phyloP scores from a whole-genome alignment of 2,113 vertebrate genomes.

The Elephas maximus region DNA sequence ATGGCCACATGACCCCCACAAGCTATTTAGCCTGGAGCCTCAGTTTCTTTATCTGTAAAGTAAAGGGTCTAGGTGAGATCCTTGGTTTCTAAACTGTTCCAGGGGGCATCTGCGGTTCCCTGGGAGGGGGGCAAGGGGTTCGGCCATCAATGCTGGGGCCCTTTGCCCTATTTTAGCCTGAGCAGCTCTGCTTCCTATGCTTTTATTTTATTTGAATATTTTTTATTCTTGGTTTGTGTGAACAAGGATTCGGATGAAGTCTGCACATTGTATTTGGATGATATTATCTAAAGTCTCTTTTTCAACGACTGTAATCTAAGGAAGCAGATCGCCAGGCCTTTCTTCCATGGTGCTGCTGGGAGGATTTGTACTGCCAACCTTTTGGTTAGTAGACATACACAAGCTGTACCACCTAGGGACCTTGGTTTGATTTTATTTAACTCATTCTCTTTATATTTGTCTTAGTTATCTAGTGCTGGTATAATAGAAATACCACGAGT shows the following conservation, averaged over 20 bases:
- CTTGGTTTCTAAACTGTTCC: background rate
- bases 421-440: background rate
- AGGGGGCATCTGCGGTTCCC: background rate
- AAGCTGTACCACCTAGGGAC: background rate
- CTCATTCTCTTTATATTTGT: background rate
- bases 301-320: background rate
- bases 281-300: background rate
- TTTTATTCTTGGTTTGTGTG: background rate
- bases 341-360: background rate
- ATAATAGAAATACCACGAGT: too few relatives aligned
- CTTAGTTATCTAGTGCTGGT: too few relatives aligned
- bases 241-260: background rate
- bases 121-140: rapidly evolving
- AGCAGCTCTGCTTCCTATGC: background rate
- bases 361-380: background rate
- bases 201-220: background rate
- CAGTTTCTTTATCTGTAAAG: background rate
- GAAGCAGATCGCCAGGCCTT: background rate
- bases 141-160: background rate
- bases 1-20: rapidly evolving
- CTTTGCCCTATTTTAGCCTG: background rate
- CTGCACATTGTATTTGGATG: background rate
- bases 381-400: background rate
- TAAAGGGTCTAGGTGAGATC: background rate
- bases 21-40: background rate